These are phyloP conservation scores for Perccottus glenii DNA, from an alignment of 2,113 vertebrate species.

Conservation along the genomic window DNA sequence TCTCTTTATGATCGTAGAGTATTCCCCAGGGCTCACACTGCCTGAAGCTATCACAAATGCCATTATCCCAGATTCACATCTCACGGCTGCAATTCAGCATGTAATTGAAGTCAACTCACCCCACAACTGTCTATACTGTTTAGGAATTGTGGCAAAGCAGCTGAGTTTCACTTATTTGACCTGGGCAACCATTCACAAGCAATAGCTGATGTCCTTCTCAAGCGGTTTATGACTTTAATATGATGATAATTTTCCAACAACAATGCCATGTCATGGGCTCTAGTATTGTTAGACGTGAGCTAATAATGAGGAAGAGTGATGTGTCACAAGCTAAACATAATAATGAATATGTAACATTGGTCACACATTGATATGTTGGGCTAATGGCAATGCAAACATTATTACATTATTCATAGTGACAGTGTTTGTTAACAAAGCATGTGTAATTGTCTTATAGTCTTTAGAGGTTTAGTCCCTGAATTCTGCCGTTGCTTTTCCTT, in stretches of 20 bases:
- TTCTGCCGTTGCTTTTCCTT: slow-evolving; percentile 17
- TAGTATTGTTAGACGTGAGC: slow-evolving; percentile 31
- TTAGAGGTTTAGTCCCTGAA: slow-evolving; percentile 20
- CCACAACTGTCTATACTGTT: slow-evolving; percentile 55
- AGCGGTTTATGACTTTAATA: slow-evolving; percentile 47
- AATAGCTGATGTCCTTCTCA: slow-evolving; percentile 44
- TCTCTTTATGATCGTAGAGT: slow-evolving; percentile 18
- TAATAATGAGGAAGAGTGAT: slow-evolving; percentile 47
- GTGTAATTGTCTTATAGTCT: slow-evolving; percentile 23
- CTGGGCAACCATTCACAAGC: slow-evolving; percentile 44
- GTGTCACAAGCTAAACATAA: slow-evolving; percentile 46
- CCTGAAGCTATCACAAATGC: slow-evolving; percentile 46
- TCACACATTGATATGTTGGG: slow-evolving; percentile 39
- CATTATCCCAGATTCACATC: slow-evolving; percentile 45
- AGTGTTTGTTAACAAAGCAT: slow-evolving; percentile 28
- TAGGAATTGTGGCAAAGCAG: slow-evolving; percentile 34
- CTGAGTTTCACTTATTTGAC: slow-evolving; percentile 43
- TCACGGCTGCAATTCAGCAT: slow-evolving; percentile 39
- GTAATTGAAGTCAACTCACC: slow-evolving; percentile 59
- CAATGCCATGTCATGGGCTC: slow-evolving; percentile 64
- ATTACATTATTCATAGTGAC: slow-evolving; percentile 43
- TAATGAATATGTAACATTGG: slow-evolving; percentile 33
- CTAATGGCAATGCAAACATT: slow-evolving; percentile 29
- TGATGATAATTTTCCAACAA: slow-evolving; percentile 50
- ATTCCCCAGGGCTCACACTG: slow-evolving; percentile 36